These are phyloP conservation scores for Diadema setosum DNA, from an alignment of 35 echinoderm and acorn worm genomes.

Conservation along the genomic window DNA sequence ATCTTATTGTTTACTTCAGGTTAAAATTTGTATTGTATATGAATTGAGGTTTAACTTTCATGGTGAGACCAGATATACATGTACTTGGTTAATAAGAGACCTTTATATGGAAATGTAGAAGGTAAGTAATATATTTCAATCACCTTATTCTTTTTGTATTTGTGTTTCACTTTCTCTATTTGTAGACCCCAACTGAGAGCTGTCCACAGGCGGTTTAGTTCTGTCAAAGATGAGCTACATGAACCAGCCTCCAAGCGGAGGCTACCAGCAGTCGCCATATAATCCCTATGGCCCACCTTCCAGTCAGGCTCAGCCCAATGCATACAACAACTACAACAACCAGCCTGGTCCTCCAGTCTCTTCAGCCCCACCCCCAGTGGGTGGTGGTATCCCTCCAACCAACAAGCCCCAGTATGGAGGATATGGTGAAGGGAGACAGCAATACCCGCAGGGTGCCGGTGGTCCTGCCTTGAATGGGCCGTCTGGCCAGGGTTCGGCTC, in stretches of 20 bases:
- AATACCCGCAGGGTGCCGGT: background rate
- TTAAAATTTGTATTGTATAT: too few species aligned
- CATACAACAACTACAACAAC: background rate
- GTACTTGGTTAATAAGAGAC: too few species aligned
- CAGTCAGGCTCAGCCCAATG: background rate
- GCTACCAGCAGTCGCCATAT: background rate
- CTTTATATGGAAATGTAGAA: too few species aligned
- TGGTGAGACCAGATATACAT: too few species aligned
- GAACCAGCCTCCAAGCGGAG: background rate
- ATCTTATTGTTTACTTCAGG: too few species aligned
- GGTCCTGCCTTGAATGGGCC: slow-evolving; percentile 39
- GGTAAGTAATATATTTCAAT: too few species aligned
- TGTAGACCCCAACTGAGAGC: too few species aligned
- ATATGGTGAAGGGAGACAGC: slow-evolving; percentile 24
- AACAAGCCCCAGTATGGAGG: background rate
- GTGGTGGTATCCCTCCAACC: background rate
- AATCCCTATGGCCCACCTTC: background rate
- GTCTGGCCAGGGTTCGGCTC: background rate
- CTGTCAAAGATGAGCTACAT: background rate
- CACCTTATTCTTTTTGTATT: too few species aligned
- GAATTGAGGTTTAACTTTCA: too few species aligned
- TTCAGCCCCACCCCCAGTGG: background rate
- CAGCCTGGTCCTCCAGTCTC: background rate
- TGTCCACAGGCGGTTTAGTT: too few species aligned
- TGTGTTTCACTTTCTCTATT: too few species aligned